phyloP scores from a whole-genome alignment of 2,113 vertebrate genomes.

The Gorsachius goisagi region DNA sequence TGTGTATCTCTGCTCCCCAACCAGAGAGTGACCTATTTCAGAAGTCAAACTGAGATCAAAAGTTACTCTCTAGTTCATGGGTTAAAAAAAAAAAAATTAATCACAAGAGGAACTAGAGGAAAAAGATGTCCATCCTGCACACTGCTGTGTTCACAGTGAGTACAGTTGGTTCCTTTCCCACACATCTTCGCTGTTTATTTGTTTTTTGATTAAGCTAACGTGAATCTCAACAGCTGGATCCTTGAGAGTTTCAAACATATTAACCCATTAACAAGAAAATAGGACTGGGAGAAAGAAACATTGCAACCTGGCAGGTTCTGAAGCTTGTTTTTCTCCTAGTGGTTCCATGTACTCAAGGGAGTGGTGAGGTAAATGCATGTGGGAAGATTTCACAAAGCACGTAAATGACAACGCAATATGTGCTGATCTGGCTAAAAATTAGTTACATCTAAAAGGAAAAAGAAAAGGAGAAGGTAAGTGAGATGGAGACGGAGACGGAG shows the following conservation, averaged over 20 bases:
- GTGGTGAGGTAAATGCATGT: background rate
- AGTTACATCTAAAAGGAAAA: background rate
- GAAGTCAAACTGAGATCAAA: slow-evolving; percentile 62
- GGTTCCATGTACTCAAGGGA: background rate
- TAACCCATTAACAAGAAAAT: background rate
- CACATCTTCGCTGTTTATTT: slow-evolving; percentile 44
- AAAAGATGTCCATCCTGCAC: slow-evolving; percentile 29
- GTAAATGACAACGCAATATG: background rate
- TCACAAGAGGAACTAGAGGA: slow-evolving; percentile 2
- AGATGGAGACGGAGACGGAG: rapidly evolving
- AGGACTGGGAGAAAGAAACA: background rate
- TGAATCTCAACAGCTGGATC: slow-evolving; percentile 29
- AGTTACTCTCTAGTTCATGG: slow-evolving; percentile 37
- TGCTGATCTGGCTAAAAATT: background rate
- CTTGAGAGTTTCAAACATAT: slow-evolving; percentile 29
- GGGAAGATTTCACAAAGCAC: background rate
- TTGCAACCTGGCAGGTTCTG: background rate
- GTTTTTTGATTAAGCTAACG: slow-evolving; percentile 36
- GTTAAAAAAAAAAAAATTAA: background rate
- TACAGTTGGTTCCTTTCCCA: slow-evolving; percentile 51
- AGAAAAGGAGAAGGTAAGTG: no score
- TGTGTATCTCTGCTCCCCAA: background rate
- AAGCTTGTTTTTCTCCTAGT: background rate
- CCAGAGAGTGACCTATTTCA: slow-evolving; percentile 44
- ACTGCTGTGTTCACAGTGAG: slow-evolving; percentile 23